Percentiles rank a stretch among this genome's conserved stretches.
phyloP scores from a whole-genome alignment of 2,888 invertebrate genomes.

The Oasisia sp. region DNA sequence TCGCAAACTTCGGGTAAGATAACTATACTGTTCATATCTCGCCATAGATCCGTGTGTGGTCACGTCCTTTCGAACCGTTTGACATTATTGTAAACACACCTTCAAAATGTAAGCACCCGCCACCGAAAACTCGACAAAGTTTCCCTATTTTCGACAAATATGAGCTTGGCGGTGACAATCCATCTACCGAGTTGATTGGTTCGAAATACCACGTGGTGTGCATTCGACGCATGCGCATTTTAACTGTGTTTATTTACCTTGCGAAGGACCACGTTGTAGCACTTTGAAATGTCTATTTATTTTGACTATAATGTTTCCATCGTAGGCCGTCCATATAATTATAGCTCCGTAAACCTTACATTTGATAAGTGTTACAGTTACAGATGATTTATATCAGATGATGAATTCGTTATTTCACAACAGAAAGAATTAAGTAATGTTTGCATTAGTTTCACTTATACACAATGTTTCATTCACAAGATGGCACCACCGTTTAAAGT shows the following conservation, averaged over 20 bases:
- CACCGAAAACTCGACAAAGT: background rate
- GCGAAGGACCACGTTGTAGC: background rate
- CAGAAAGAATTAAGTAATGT: background rate
- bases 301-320: too few species aligned
- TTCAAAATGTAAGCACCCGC: background rate
- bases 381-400: background rate
- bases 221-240: slow-evolving; percentile 18
- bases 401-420: background rate
- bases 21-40: background rate
- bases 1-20: slow-evolving; percentile 3
- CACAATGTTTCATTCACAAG: background rate
- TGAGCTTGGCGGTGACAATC: slow-evolving; percentile 32
- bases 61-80: background rate
- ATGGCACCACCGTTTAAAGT: background rate
- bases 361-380: background rate
- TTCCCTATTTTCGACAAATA: slow-evolving; percentile 24
- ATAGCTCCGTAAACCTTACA: background rate
- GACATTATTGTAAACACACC: background rate
- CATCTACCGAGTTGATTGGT: slow-evolving; percentile 14
- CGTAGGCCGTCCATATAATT: background rate
- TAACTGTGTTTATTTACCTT: background rate
- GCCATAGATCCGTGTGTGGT: slow-evolving; percentile 1
- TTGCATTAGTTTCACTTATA: background rate
- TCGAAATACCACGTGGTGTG: slow-evolving; percentile 24
- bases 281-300: too few species aligned